These are phyloP conservation scores for Halcyon malimbica DNA, from an alignment of 2,113 vertebrate species.

Conservation along the genomic window DNA sequence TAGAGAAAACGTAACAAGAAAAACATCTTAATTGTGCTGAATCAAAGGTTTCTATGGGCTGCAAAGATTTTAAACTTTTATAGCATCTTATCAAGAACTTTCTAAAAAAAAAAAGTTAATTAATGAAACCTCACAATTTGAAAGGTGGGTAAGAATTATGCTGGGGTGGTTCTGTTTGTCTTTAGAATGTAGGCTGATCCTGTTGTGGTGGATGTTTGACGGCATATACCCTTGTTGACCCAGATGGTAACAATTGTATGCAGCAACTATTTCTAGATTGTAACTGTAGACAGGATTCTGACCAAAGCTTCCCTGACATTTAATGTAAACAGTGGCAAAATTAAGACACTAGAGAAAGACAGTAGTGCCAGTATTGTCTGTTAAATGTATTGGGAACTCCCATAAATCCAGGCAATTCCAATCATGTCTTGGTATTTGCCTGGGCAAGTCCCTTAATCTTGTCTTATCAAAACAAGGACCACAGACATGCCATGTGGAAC, in stretches of 20 bases:
- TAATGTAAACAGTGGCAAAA: background rate
- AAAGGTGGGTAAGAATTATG: background rate
- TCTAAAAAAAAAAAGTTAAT: no score
- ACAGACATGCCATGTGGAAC: slow-evolving; percentile 14
- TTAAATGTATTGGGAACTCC: background rate
- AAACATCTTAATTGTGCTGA: no score
- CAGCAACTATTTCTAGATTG: background rate
- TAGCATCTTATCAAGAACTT: background rate
- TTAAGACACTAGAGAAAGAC: background rate
- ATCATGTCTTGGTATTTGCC: background rate
- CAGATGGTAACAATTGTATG: background rate
- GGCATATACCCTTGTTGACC: background rate
- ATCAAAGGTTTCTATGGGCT: background rate
- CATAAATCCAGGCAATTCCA: slow-evolving; percentile 5
- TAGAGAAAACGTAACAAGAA: no score
- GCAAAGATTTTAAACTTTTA: background rate
- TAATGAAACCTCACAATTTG: background rate
- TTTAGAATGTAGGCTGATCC: no score
- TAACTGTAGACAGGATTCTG: background rate
- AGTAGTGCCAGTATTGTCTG: background rate
- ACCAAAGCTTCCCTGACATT: background rate
- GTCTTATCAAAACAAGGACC: slow-evolving; percentile 33
- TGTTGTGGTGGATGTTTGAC: background rate
- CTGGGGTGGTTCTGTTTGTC: no score
- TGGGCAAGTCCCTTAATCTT: slow-evolving; percentile 7